A percentile compares a stretch with the other conserved stretches of the same genome.
Conservation (phyloP, 1,140 invertebrate genomes). For the Anastatus disparis region DNA sequence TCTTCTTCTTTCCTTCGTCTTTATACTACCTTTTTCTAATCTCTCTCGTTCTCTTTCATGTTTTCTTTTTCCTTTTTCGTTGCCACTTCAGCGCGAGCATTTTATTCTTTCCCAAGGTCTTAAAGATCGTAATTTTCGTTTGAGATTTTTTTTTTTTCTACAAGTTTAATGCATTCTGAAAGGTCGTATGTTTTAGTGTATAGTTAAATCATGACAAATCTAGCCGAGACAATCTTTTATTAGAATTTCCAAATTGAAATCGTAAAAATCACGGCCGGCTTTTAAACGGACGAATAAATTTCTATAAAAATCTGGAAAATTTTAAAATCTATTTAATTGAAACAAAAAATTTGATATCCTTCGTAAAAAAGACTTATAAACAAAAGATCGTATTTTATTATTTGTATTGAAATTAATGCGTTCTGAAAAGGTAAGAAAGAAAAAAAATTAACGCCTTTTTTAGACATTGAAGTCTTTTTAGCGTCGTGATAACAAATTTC, state of each 20-base stretch:
- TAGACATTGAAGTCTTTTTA: not conserved
- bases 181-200: too few relatives aligned
- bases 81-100: not conserved
- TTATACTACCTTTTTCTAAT: too few relatives aligned
- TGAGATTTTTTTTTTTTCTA: constrained; percentile 10
- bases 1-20: constrained; percentile 26
- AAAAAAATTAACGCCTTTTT: constrained; percentile 12
- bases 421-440: not conserved
- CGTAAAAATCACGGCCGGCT: not conserved
- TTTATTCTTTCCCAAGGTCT: constrained; percentile 25
- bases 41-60: constrained; percentile 21
- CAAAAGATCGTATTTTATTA: too few relatives aligned
- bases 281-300: not conserved
- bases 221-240: too few relatives aligned
- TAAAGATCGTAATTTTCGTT: constrained; percentile 4
- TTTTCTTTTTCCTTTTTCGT: not conserved
- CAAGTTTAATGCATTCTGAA: constrained; percentile 23
- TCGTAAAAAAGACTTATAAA: too few relatives aligned
- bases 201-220: too few relatives aligned
- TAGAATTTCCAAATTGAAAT: not conserved
- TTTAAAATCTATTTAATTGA: too few relatives aligned
- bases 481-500: constrained; percentile 18
- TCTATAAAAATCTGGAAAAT: too few relatives aligned
- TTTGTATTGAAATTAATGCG: not conserved
- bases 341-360: not conserved